These are phyloP conservation scores for Atta colombica DNA, from an alignment of 1,140 invertebrate genomes.

Conservation along the genomic window DNA sequence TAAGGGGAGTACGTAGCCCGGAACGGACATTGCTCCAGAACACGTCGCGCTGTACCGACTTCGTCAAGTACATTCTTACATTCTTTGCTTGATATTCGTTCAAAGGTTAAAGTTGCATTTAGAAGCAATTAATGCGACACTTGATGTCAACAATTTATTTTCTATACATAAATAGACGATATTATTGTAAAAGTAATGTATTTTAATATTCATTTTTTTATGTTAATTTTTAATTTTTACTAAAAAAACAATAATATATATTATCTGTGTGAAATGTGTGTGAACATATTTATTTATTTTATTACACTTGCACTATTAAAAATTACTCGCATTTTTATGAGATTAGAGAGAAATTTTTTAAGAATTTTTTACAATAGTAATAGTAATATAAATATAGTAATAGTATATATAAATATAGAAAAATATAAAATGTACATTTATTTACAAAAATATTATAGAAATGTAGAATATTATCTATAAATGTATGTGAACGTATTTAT, in stretches of 20 bases:
- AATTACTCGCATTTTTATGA: not conserved
- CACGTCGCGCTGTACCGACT: slow-evolving; percentile 68
- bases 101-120: slow-evolving; percentile 17
- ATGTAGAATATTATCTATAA: not conserved
- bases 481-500: too few relatives aligned
- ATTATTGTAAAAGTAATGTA: not conserved
- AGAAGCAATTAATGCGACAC: slow-evolving; percentile 13
- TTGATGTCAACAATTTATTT: slow-evolving; percentile 11
- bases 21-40: slow-evolving; percentile 84
- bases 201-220: slow-evolving; percentile 10
- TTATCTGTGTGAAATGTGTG: not conserved
- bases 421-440: not conserved
- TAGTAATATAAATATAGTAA: not conserved
- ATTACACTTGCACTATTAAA: too few relatives aligned
- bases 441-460: not conserved
- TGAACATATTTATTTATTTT: not conserved
- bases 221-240: not conserved
- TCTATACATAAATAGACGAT: not conserved
- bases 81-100: slow-evolving; percentile 24
- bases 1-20: slow-evolving; percentile 81
- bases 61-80: slow-evolving; percentile 63
- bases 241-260: not conserved
- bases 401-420: not conserved
- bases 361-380: not conserved
- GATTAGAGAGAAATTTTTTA: not conserved